Percentiles rank a stretch among this genome's conserved stretches.
phyloP scores from a whole-genome alignment of 2,888 invertebrate species.

The Frankliniella fusca region DNA sequence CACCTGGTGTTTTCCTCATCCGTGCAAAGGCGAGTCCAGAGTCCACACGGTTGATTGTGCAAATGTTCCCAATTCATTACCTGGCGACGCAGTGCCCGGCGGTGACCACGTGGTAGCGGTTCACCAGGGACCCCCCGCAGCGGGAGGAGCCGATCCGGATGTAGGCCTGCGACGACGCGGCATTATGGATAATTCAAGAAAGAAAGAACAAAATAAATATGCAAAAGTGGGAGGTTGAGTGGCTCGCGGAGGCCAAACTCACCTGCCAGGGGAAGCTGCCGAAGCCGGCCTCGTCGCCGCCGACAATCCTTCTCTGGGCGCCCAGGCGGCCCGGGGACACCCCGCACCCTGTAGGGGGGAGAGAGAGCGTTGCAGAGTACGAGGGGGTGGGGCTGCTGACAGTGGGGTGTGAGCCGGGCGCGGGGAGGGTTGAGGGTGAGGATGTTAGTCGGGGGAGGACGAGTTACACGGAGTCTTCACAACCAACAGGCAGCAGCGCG shows the following conservation, averaged over 20 bases:
- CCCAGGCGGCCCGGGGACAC: constrained; percentile 79
- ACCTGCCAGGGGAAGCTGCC: constrained; percentile 94
- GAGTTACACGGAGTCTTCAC: background rate
- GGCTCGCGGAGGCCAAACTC: constrained; percentile 36
- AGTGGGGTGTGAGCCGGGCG: background rate
- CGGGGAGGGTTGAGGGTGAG: background rate
- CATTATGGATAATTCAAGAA: background rate
- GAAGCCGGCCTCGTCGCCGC: constrained; percentile 90
- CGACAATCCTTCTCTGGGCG: constrained; percentile 84
- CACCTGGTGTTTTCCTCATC: no score
- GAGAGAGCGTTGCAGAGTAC: background rate
- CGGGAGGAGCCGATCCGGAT: constrained; percentile 91
- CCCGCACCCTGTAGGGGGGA: constrained; percentile 69
- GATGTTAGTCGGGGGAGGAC: background rate
- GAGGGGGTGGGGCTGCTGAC: background rate
- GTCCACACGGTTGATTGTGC: background rate
- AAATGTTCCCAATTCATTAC: constrained; percentile 44
- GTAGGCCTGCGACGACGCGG: constrained; percentile 57
- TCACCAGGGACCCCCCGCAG: constrained; percentile 88
- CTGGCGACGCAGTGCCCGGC: constrained; percentile 90
- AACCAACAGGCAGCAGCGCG: no score
- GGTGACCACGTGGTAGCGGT: constrained; percentile 85
- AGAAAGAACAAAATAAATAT: no score
- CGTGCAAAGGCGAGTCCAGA: no score
- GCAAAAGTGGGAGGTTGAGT: background rate